Evolutionary conservation across 2,113 vertebrate species (phyloP).

Genomic region (Agapornis roseicollis): DNA sequence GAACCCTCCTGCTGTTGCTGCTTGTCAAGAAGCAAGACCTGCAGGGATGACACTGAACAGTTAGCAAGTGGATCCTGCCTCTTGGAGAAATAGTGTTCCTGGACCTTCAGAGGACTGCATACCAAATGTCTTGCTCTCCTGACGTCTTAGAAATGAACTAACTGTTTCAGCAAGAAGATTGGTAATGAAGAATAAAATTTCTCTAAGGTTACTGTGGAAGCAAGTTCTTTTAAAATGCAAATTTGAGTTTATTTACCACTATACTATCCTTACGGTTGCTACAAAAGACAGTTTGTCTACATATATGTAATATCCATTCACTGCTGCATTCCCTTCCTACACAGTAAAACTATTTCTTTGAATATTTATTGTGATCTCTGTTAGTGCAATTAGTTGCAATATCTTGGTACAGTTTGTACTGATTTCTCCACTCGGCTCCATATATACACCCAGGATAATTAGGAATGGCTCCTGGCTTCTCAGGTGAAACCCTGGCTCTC

Average conservation of each 20-base stretch:
- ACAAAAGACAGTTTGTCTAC: background rate
- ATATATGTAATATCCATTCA: background rate
- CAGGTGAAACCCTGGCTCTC: background rate
- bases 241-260: background rate
- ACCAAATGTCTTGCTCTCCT: background rate
- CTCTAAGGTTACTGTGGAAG: background rate
- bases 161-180: background rate
- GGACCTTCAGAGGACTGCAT: background rate
- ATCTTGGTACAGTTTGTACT: background rate
- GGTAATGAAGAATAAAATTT: background rate
- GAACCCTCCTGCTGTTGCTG: background rate
- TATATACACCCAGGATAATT: background rate
- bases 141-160: background rate
- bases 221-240: background rate
- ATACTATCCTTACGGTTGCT: background rate
- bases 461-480: background rate
- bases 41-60: background rate
- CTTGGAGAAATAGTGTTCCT: background rate
- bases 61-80: background rate
- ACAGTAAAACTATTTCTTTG: background rate
- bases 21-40: background rate
- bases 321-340: background rate
- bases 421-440: background rate
- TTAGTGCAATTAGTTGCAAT: background rate
- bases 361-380: background rate